Evolutionary conservation across 2,113 vertebrate species (phyloP).

Genomic region (Potamarius usumacintae): DNA sequence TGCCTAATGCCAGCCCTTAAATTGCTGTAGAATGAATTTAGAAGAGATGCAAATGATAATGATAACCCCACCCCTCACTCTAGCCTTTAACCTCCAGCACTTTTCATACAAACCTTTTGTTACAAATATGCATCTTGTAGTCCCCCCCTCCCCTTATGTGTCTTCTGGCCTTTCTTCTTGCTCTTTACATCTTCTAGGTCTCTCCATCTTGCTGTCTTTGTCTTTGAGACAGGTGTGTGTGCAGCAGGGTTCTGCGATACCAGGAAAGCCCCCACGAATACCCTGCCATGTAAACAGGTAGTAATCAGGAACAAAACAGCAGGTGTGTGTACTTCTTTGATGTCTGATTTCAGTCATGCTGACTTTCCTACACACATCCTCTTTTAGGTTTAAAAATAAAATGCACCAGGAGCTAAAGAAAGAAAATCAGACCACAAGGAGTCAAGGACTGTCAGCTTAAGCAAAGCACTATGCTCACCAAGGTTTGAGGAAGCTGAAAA

Average conservation of each 20-base stretch:
- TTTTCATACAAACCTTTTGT: background rate
- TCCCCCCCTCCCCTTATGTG: too few species aligned
- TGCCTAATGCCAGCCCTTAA: background rate
- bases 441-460: background rate
- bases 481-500: background rate
- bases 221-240: constrained; percentile 21
- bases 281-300: constrained; percentile 14
- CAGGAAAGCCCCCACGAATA: constrained; percentile 7
- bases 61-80: too few species aligned
- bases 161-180: background rate
- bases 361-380: background rate
- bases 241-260: constrained; percentile 18
- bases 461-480: background rate
- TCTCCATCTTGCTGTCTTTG: constrained; percentile 1
- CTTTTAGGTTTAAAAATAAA: background rate
- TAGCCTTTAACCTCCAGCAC: background rate
- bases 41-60: background rate
- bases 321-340: constrained; percentile 24
- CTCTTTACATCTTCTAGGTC: background rate
- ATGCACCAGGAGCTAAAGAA: background rate
- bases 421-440: background rate
- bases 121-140: background rate
- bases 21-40: background rate
- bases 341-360: constrained; percentile 18
- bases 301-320: constrained; percentile 26